Evolutionary conservation across 2,113 vertebrate species (phyloP).

Genomic region (Sinocyclocheilus anophthalmus): DNA sequence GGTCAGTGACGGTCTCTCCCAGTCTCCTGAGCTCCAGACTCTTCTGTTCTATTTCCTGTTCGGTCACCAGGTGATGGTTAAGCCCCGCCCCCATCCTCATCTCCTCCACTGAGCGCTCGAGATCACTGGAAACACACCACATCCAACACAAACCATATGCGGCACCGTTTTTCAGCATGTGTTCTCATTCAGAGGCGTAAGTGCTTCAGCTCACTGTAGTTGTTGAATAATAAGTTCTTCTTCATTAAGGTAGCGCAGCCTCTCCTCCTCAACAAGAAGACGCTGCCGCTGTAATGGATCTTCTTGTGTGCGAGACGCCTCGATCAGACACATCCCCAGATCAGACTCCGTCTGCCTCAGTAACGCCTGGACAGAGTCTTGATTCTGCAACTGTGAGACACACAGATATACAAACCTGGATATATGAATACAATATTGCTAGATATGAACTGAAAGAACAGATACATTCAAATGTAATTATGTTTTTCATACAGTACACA

Average conservation of each 20-base stretch:
- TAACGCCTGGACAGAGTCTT: conserved; percentile 87
- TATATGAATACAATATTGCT: neutral
- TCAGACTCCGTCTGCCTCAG: conserved; percentile 92
- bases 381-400: conserved; percentile 88
- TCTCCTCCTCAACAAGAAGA: conserved; percentile 94
- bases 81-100: conserved; percentile 87
- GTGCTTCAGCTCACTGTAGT: conserved; percentile 85
- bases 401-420: neutral
- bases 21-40: conserved; percentile 88
- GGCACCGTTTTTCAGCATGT: neutral
- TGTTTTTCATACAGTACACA: neutral
- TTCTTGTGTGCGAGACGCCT: conserved; percentile 90
- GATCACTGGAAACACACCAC: conserved; percentile 76
- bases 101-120: conserved; percentile 94
- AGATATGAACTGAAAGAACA: neutral
- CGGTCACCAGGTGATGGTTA: conserved; percentile 86
- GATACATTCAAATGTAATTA: neutral
- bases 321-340: conserved; percentile 90
- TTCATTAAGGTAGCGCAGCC: conserved; percentile 95
- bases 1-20: conserved; percentile 89
- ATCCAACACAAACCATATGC: neutral
- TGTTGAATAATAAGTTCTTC: conserved; percentile 96
- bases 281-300: conserved; percentile 97
- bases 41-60: conserved; percentile 94
- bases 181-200: neutral